Conservation (phyloP, 2,113 vertebrate species). For the Erythrocercus mccallii region DNA sequence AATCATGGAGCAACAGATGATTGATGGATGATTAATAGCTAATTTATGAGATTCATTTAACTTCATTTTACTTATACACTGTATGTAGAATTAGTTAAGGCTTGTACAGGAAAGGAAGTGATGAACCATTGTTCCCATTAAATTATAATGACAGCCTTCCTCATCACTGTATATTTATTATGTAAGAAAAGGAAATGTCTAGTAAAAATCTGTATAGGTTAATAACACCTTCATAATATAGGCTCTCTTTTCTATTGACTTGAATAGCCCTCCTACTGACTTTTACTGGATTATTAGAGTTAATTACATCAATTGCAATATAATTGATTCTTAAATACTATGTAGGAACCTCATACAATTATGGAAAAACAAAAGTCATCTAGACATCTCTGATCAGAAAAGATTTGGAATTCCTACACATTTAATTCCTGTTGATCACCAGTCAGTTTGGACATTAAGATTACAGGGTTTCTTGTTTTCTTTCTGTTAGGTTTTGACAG, state of each 20-base stretch:
- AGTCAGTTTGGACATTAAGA: constrained; percentile 84
- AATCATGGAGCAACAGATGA: constrained; percentile 72
- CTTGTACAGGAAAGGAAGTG: constrained; percentile 74
- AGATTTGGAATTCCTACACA: constrained; percentile 83
- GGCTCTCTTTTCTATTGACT: constrained; percentile 81
- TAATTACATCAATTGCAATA: constrained; percentile 91
- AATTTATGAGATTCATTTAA: constrained; percentile 71
- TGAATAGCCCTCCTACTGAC: constrained; percentile 87
- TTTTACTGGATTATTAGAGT: constrained; percentile 88
- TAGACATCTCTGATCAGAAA: constrained; percentile 82
- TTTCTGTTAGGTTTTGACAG: constrained; percentile 81
- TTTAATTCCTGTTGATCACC: constrained; percentile 85
- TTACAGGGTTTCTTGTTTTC: constrained; percentile 83
- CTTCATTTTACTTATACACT: constrained; percentile 77
- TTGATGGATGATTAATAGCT: constrained; percentile 74
- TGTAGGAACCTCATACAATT: constrained; percentile 85
- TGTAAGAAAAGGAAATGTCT: constrained; percentile 83
- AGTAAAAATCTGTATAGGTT: constrained; percentile 84
- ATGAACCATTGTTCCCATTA: constrained; percentile 80
- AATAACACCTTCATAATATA: constrained; percentile 85
- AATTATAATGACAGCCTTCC: constrained; percentile 84
- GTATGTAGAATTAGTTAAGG: constrained; percentile 79
- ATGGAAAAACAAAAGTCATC: constrained; percentile 87
- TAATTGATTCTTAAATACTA: constrained; percentile 89
- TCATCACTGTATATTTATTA: constrained; percentile 82